Evolutionary conservation across 2,797 vertebrate species (phyloP), one percentile per base, ranked within the genome.

Genomic region (Zenarchopterus dispar): DNA sequence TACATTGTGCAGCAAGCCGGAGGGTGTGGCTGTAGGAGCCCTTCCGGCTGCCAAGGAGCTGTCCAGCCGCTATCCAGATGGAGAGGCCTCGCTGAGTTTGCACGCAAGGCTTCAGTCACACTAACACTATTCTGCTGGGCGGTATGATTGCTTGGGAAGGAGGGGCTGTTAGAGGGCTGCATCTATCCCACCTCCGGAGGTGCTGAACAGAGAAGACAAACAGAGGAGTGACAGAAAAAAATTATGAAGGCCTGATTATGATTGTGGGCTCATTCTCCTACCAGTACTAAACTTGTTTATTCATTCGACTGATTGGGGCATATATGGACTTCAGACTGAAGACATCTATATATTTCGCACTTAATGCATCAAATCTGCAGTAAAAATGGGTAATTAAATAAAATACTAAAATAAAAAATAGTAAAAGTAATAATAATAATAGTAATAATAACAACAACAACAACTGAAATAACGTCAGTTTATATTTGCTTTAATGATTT

Each of bases 21-120:
- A 18, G 50, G 80, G 74, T 69, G 50, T 55, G 67, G 65, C 17
- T 0, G 70, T 31, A 48, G 58, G 60, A 62, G 60, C 54, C 28
- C 74, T 70, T 77, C 55, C 18, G 1, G 68, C 62, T 52, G 64
- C 81, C 66, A 76, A 86, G 84, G 62, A 78, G 73, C 80, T 62
- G 76, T 73, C 78, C 85, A 64, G 70, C 83, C 87, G 67, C 75
- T 80, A 84, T 73, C 78, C 84, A 88, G 85, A 89, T 78, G 85
- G 85, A 83, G 57, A 63, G 60, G 77, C 77, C 70, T 56, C 41
- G 17, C 66, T 47, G 70, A 74, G 72, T 80, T 77, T 56, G 56
- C 62, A 24, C 6, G 42, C 75, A 76, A 84, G 80, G 87, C 76
- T 72, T 67, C 67, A 43, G 73, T 66, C 68, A 88, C 87, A 91